Evolutionary conservation across 2,113 vertebrate genomes (phyloP), one percentile per base, ranked within the genome.

Genomic region (Oryzias curvinotus): DNA sequence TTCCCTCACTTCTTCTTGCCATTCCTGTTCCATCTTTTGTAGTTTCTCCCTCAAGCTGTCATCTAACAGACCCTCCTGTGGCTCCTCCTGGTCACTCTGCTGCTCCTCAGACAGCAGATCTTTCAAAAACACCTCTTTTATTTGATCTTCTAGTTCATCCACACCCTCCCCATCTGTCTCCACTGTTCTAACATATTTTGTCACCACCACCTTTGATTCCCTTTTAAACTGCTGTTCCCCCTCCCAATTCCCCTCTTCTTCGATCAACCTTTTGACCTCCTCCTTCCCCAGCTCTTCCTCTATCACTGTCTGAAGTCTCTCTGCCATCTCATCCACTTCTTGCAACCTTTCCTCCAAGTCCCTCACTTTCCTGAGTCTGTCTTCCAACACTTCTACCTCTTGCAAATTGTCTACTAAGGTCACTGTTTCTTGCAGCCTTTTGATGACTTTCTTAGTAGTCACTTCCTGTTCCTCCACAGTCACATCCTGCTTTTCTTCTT

Each of bases 101-200:
- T 62, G 51, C 64, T 44, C 85, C 4, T 83, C 81, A n/a, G 74
- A 69, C n/a, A 85, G 26, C 58, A 90, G 55, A 17, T 50, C 85
- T 54, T 86, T 85, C 0, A 89, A 71, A 83, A 89, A 90, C 72
- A 87, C 80, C 25, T 25, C 4, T 52, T 84, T 90, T 57, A 90
- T 88, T 47, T 89, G 43, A 4, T 87, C 82, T 48, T 85, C 87
- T 49, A 87, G 47, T 47, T 86, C 88, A 51, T 89, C 80, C 54
- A 64, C 65, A 16, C 67, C 75, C 2, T 61, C 75, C 28, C 73
- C 66, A 17, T 55, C 45, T 18, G n/a, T 26, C 44, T 63, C 57
- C 2, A 44, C 44, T 6, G 2, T 64, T 49, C 43, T 66, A 44
- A 71, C 52, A 14, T 65, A 71, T 51, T 46, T 78, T 52, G 21